phyloP scores from a whole-genome alignment of 2,888 invertebrate genomes.

The Parasteatoda lunata region DNA sequence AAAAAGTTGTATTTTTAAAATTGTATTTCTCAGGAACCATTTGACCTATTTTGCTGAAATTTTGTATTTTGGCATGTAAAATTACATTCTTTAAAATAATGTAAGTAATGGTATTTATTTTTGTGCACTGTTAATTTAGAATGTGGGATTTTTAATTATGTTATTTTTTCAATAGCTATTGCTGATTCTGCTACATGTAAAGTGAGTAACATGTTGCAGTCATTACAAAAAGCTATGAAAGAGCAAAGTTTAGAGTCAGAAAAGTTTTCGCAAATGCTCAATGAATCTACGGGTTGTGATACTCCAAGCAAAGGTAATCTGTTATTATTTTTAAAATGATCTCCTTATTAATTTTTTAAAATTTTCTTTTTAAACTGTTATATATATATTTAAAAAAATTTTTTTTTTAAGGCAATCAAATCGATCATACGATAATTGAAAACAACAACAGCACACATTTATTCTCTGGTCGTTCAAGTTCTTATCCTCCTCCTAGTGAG shows the following conservation, averaged over 20 bases:
- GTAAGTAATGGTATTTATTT: too few species aligned
- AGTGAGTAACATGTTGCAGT: slow-evolving; percentile 19
- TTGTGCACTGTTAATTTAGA: too few species aligned
- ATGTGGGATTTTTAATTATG: too few species aligned
- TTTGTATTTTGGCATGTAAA: too few species aligned
- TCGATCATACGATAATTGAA: neutral
- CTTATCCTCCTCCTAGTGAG: too few species aligned
- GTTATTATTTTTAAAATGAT: neutral
- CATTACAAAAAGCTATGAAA: slow-evolving; percentile 28
- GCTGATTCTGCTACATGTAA: slow-evolving; percentile 6
- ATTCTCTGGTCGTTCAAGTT: too few species aligned
- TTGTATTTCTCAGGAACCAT: too few species aligned
- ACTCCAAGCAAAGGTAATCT: neutral
- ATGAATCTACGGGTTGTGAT: slow-evolving; percentile 26
- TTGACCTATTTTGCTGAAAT: too few species aligned
- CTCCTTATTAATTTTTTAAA: neutral
- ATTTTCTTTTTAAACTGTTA: neutral
- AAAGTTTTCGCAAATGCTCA: slow-evolving; percentile 9
- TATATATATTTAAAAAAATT: too few species aligned
- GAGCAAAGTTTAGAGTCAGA: slow-evolving; percentile 31
- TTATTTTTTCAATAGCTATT: neutral
- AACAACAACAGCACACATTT: neutral
- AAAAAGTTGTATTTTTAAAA: too few species aligned
- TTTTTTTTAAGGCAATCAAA: neutral
- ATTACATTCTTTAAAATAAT: too few species aligned